Base-by-base conservation (phyloP, 2,888 invertebrate species). In the Cryptus viduatorius region DNA sequence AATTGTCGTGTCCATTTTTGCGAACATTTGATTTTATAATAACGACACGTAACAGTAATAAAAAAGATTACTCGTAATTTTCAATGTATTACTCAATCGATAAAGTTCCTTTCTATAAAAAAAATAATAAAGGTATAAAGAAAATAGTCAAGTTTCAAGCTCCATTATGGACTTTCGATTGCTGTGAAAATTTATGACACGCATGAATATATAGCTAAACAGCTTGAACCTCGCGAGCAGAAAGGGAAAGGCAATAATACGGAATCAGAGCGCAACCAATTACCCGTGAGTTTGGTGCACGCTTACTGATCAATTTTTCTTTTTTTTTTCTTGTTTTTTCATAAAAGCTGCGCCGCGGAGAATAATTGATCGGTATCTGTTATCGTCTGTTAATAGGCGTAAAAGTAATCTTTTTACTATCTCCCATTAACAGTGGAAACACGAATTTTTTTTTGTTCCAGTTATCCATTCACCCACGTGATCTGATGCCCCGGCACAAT, bases 401-500 rank as follows among this genome's bases (percentile, higher is more conserved):
- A 48, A 50, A 69, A 69, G 19, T 46, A 59, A 16, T 73, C 65
- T 71, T 68, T 69, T 61, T 65, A 44, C 68, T 59, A 64, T 81
- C 53, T 91, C 90, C 37, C 24, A 48, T 42, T 65, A 87, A 88
- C 78, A 80, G 72, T 82, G 79, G 86, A 29, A 69, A 69, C 48
- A 12, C n/a, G 14, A 61, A 14, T 61, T 67, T 44, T 42, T 42
- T 68, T 69, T 42, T 76, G 46, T 84, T 82, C 10, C 75, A 79
- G 82, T 69, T 56, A 31, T 71, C 67, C 79, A 72, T 59, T 67
- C 67, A 83, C 67, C 53, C 88, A 84, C 89, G 91, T 91, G 89
- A 89, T 90, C 90, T 90, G 91, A 91, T 92, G 90, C 89, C 87
- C 88, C 89, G 90, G 86, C 90, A 91, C 88, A 87, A 93, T 93